phyloP scores from a whole-genome alignment of 2,113 vertebrate species.

The mouse (Mus musculus) region GRCm39 chr12:3785001-3785500 shows the following conservation, averaged over 20 bases:
- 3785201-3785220: not conserved
- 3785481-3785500: not conserved
- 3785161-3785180: not conserved
- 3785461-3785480: not conserved
- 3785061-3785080: not conserved
- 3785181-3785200: not conserved
- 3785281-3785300: not conserved
- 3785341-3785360: not conserved
- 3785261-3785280: slow-evolving; percentile 2
- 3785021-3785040: slow-evolving; percentile 89
- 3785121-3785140: not conserved
- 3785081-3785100: not conserved
- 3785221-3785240: slow-evolving; percentile 18
- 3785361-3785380: not conserved
- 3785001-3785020: slow-evolving; percentile 95
- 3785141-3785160: not conserved
- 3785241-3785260: slow-evolving; percentile 27
- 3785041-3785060: not conserved
- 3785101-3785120: not conserved
- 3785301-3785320: not conserved
- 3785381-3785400: not conserved
- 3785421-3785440: not conserved
- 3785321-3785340: slow-evolving; percentile 12
- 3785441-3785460: not conserved
- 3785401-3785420: not conserved